Conservation (phyloP, 2,797 vertebrate genomes). For the Poecilia velifera region DNA sequence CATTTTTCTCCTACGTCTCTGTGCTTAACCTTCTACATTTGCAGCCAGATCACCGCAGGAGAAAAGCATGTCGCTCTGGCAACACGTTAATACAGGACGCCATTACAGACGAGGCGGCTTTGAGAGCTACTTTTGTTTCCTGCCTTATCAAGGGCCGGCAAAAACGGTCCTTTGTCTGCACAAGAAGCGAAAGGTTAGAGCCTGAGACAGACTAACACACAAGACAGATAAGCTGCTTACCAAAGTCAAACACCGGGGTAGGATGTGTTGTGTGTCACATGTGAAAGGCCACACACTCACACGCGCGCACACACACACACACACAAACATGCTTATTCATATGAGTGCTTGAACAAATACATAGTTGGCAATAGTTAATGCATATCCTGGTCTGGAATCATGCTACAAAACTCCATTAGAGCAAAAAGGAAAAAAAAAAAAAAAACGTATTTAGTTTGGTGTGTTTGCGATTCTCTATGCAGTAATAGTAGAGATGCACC, state of each 20-base stretch:
- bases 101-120: constrained; percentile 68
- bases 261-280: constrained; percentile 69
- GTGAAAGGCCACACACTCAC: constrained; percentile 46
- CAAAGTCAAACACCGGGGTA: constrained; percentile 76
- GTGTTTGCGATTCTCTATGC: constrained; percentile 17
- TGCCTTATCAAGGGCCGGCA: constrained; percentile 69
- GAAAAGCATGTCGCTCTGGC: constrained; percentile 63
- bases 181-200: constrained; percentile 76
- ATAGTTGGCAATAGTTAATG: constrained; percentile 24
- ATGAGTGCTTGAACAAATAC: constrained; percentile 43
- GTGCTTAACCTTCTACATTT: constrained; percentile 59
- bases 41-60: constrained; percentile 56
- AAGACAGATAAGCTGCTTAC: constrained; percentile 79
- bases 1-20: constrained; percentile 49
- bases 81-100: constrained; percentile 65
- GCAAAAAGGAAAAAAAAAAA: constrained; percentile 8
- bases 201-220: constrained; percentile 60
- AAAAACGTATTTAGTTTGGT: constrained; percentile 22
- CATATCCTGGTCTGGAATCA: background rate
- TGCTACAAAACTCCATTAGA: background rate
- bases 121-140: constrained; percentile 74
- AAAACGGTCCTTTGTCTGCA: constrained; percentile 72
- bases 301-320: constrained; percentile 2
- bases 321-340: background rate
- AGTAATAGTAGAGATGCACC: background rate